phyloP scores from a whole-genome alignment of 1,140 invertebrate genomes.

The Calosoma granatense region DNA sequence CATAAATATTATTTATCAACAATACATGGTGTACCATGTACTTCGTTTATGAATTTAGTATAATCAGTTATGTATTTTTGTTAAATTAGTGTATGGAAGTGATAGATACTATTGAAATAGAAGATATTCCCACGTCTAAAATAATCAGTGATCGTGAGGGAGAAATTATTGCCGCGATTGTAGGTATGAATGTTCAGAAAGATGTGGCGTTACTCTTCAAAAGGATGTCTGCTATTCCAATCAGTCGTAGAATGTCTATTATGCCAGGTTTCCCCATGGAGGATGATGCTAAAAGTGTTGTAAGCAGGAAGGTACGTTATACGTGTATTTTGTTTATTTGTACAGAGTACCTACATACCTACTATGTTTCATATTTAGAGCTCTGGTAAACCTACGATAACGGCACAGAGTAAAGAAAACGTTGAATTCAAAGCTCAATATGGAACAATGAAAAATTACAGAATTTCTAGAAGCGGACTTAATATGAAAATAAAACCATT shows the following conservation, averaged over 20 bases:
- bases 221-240: conserved; percentile 28
- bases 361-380: background rate
- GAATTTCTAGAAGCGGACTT: no score
- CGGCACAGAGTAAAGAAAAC: background rate
- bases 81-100: conserved; percentile 22
- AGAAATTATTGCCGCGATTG: conserved; percentile 27
- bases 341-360: no score
- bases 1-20: background rate
- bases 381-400: conserved; percentile 9
- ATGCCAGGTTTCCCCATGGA: conserved; percentile 28
- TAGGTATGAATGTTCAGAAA: conserved; percentile 24
- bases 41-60: background rate
- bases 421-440: conserved; percentile 6
- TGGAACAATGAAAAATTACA: no score
- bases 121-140: conserved; percentile 25
- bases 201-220: conserved; percentile 29
- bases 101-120: conserved; percentile 25
- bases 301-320: background rate
- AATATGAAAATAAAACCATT: no score
- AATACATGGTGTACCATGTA: background rate
- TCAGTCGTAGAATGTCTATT: conserved; percentile 27
- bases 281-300: conserved; percentile 14
- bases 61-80: background rate
- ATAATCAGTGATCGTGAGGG: conserved; percentile 28
- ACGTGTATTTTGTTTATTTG: background rate